Percentiles rank a stretch among this genome's conserved stretches.
phyloP scores from a whole-genome alignment of 53 echinoderm and acorn worm species.

The Zoroaster sp. region DNA sequence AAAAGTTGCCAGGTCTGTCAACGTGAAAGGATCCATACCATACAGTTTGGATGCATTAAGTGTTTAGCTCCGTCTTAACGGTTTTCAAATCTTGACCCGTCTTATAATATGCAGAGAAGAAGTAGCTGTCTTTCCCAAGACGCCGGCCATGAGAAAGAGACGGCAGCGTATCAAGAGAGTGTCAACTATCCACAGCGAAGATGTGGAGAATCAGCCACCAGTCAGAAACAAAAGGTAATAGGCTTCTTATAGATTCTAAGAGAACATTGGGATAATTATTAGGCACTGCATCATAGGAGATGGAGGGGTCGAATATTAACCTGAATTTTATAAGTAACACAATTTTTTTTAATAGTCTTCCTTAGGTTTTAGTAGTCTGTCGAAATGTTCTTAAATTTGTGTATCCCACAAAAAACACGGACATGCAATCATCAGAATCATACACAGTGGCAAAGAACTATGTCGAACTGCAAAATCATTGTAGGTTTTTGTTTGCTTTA shows the following conservation, averaged over 20 bases:
- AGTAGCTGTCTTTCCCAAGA: constrained; percentile 71
- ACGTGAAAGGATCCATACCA: not conserved
- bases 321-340: too few species aligned
- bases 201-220: not conserved
- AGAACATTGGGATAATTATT: too few species aligned
- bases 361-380: too few species aligned
- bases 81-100: too few species aligned
- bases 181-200: constrained; percentile 18
- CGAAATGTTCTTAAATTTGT: too few species aligned
- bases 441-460: too few species aligned
- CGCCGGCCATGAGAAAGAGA: constrained; percentile 61
- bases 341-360: too few species aligned
- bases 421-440: not conserved
- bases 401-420: too few species aligned
- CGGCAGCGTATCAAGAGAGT: constrained; percentile 46
- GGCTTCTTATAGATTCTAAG: too few species aligned
- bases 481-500: not conserved
- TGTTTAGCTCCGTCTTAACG: not conserved
- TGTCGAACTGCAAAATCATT: not conserved
- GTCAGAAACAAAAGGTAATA: not conserved
- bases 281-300: too few species aligned
- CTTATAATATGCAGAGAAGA: constrained; percentile 72
- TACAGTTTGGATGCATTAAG: not conserved
- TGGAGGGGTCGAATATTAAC: too few species aligned
- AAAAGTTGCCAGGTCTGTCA: not conserved